Evolutionary conservation across 2,797 vertebrate genomes (phyloP).

Genomic region (Allobates femoralis): DNA sequence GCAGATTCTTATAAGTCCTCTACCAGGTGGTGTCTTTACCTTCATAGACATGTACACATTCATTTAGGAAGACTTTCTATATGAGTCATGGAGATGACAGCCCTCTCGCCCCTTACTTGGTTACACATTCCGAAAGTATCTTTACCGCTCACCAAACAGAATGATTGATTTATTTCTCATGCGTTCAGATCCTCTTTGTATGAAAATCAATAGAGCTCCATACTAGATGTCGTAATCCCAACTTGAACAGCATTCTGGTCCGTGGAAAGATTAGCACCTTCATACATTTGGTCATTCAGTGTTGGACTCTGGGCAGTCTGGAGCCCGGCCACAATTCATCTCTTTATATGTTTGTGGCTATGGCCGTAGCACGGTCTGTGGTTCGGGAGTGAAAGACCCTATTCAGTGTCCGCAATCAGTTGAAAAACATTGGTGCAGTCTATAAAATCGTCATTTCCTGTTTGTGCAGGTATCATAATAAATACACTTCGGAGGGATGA

Average conservation of each 20-base stretch:
- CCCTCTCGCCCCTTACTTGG: neutral
- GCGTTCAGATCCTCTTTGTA: neutral
- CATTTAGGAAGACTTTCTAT: neutral
- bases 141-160: neutral
- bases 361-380: neutral
- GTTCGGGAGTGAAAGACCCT: neutral
- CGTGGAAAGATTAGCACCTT: neutral
- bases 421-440: neutral
- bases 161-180: neutral
- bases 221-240: neutral
- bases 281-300: neutral
- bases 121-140: neutral
- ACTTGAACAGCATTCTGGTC: neutral
- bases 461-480: neutral
- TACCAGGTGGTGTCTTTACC: neutral
- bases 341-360: neutral
- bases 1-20: neutral
- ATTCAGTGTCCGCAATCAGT: neutral
- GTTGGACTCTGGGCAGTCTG: neutral
- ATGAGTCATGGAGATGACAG: conserved; percentile 1
- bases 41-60: neutral
- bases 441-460: neutral
- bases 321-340: neutral
- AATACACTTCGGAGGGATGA: neutral
- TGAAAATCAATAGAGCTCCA: neutral